phyloP scores from a whole-genome alignment of 2,888 invertebrate genomes.

The Aphidoletes aphidimyza region DNA sequence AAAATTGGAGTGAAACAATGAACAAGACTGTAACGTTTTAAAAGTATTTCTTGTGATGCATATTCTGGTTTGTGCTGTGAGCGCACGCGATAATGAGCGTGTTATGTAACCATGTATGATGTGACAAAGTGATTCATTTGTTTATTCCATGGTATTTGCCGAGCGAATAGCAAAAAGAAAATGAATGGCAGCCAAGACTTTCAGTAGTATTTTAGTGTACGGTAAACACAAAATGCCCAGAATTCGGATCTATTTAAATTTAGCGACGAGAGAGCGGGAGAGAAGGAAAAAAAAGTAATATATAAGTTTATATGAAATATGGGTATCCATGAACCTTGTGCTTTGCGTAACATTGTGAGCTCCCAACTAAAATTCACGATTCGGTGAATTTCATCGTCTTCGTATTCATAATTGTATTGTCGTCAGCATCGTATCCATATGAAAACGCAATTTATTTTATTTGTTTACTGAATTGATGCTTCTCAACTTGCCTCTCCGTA shows the following conservation, averaged over 20 bases:
- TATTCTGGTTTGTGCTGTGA: background rate
- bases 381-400: background rate
- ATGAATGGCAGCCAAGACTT: background rate
- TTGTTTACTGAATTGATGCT: conserved; percentile 41
- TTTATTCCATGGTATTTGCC: background rate
- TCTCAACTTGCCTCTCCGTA: background rate
- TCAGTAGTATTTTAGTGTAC: conserved; percentile 10
- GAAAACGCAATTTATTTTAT: conserved; percentile 43
- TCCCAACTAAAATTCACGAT: conserved; percentile 28
- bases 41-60: conserved; percentile 13
- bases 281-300: background rate
- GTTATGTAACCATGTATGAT: conserved; percentile 8
- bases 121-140: background rate
- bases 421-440: background rate
- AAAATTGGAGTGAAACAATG: background rate
- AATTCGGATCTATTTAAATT: background rate
- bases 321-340: conserved; percentile 27
- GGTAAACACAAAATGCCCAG: background rate
- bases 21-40: conserved; percentile 31
- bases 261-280: background rate
- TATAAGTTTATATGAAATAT: background rate
- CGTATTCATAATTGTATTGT: conserved; percentile 27
- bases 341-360: background rate
- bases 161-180: background rate
- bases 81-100: conserved; percentile 27